phyloP scores from a whole-genome alignment of 92 coral and sea anemone genomes.

The Parazoanthus atlanticus region DNA sequence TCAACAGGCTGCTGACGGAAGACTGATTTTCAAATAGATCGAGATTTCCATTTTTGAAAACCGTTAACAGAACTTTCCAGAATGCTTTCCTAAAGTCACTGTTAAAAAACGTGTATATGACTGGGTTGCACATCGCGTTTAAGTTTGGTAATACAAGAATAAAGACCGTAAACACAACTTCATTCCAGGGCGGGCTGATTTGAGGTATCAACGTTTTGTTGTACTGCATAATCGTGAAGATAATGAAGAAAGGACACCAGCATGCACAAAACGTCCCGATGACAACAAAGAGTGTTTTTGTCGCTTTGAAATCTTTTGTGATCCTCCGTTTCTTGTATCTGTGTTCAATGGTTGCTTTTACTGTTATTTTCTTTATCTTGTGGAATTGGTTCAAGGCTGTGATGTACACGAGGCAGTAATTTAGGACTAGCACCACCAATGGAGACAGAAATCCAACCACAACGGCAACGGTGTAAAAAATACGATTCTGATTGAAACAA shows the following conservation, averaged over 20 bases:
- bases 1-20: conserved; percentile 3
- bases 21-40: neutral
- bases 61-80: conserved; percentile 23
- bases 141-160: conserved; percentile 27
- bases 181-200: neutral
- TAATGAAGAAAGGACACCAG: conserved; percentile 57
- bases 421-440: conserved; percentile 66
- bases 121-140: conserved; percentile 26
- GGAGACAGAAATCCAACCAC: conserved; percentile 84
- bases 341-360: conserved; percentile 2
- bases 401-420: conserved; percentile 75
- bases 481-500: conserved; percentile 70
- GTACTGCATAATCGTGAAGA: conserved; percentile 48
- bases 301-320: conserved; percentile 47
- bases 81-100: conserved; percentile 28
- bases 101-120: conserved; percentile 3
- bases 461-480: conserved; percentile 90
- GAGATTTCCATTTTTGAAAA: conserved; percentile 23
- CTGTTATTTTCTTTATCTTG: conserved; percentile 65
- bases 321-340: conserved; percentile 30
- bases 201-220: neutral
- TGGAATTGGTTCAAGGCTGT: conserved; percentile 84
- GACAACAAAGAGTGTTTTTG: conserved; percentile 51
- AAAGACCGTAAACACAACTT: neutral
- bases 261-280: conserved; percentile 48